phyloP scores from a whole-genome alignment of 2,888 invertebrate species.

The Stenodema calcarata region DNA sequence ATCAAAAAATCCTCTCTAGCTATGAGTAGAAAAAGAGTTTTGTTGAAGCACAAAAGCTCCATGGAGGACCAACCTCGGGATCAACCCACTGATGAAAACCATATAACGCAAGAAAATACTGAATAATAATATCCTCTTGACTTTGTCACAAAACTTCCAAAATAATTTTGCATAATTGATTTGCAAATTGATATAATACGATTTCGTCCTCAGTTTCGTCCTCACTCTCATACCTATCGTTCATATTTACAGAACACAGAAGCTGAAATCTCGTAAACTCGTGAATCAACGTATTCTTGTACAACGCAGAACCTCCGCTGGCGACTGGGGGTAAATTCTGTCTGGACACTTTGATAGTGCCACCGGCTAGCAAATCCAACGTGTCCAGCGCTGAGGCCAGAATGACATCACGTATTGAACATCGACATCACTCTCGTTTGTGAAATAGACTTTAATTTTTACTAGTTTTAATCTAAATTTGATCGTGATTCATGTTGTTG shows the following conservation, averaged over 20 bases:
- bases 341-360: neutral
- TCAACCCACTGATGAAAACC: too few species aligned
- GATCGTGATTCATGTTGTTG: neutral
- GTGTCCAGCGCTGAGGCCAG: neutral
- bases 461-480: neutral
- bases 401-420: neutral
- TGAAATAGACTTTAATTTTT: neutral
- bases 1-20: too few species aligned
- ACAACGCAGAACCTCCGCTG: neutral
- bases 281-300: neutral
- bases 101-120: too few species aligned
- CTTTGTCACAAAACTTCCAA: too few species aligned
- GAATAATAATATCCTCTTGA: too few species aligned
- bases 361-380: neutral
- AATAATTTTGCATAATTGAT: too few species aligned
- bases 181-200: too few species aligned
- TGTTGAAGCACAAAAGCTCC: too few species aligned
- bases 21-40: too few species aligned
- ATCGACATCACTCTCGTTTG: neutral
- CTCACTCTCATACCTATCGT: neutral
- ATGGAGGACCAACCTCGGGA: too few species aligned
- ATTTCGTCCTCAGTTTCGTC: too few species aligned
- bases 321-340: neutral
- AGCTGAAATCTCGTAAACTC: neutral
- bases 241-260: neutral